A percentile compares a stretch with the other conserved stretches of the same genome.
Evolutionary conservation across 2,113 vertebrate species (phyloP).

Genomic region (Spilogale gracilis): DNA sequence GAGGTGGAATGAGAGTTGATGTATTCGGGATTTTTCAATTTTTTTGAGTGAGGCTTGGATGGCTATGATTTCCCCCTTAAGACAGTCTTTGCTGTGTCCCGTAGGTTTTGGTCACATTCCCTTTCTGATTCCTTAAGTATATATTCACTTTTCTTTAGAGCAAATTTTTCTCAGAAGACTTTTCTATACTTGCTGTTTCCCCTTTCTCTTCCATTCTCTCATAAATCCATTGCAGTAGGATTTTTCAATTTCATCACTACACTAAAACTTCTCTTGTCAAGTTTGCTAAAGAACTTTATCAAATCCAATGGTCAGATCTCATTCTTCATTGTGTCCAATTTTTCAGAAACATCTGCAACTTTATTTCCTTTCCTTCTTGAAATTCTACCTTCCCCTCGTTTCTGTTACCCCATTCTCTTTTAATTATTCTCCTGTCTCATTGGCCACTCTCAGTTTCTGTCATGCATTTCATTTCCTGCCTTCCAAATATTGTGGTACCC

Average conservation of each 20-base stretch:
- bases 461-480: neutral
- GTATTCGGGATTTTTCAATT: too few species aligned
- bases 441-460: conserved; percentile 10
- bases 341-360: neutral
- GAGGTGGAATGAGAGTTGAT: too few species aligned
- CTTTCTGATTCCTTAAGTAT: conserved; percentile 6
- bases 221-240: neutral
- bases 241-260: conserved; percentile 2
- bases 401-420: neutral
- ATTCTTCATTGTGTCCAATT: neutral
- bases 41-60: too few species aligned
- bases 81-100: too few species aligned
- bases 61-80: too few species aligned
- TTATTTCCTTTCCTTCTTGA: conserved; percentile 15
- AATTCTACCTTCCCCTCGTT: neutral
- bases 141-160: conserved; percentile 26
- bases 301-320: neutral
- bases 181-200: conserved; percentile 9
- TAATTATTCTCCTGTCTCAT: neutral
- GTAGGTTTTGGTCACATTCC: neutral
- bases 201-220: neutral
- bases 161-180: conserved; percentile 15
- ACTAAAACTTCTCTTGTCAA: conserved; percentile 28
- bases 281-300: conserved; percentile 21
- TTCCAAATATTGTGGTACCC: neutral